Conservation (phyloP, 2,113 vertebrate genomes). For the Chaetodon auriga region DNA sequence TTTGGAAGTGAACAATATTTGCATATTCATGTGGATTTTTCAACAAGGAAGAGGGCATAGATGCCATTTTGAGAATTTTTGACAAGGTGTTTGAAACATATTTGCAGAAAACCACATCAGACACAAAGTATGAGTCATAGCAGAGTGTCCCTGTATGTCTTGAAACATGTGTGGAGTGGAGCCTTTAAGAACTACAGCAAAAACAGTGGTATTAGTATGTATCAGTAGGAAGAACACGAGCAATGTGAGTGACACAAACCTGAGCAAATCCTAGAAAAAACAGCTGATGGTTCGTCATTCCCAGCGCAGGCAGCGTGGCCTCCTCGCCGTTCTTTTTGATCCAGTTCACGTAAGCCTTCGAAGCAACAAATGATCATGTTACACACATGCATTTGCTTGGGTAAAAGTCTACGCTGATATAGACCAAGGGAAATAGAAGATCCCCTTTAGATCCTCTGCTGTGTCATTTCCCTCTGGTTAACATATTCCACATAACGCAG, state of each 20-base stretch:
- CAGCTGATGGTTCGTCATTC: slow-evolving; percentile 94
- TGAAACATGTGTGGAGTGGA: neutral
- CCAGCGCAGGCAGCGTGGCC: slow-evolving; percentile 88
- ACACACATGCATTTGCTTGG: slow-evolving; percentile 29
- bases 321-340: slow-evolving; percentile 92
- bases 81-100: neutral
- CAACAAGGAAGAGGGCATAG: too few species aligned
- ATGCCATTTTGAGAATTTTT: too few species aligned
- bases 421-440: neutral
- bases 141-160: neutral
- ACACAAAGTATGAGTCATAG: neutral
- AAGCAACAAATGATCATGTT: slow-evolving; percentile 60
- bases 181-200: neutral
- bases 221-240: neutral
- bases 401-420: neutral
- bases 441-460: neutral
- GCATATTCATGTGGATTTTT: neutral
- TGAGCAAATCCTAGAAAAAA: slow-evolving; percentile 98
- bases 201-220: neutral
- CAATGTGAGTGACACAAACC: slow-evolving; percentile 82
- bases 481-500: neutral
- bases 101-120: neutral
- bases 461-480: neutral
- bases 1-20: neutral
- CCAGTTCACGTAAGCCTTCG: slow-evolving; percentile 97